A percentile compares a stretch with the other conserved stretches of the same genome.
Conservation (phyloP, 2,888 invertebrate species). For the Leptinotarsa peninsularis region DNA sequence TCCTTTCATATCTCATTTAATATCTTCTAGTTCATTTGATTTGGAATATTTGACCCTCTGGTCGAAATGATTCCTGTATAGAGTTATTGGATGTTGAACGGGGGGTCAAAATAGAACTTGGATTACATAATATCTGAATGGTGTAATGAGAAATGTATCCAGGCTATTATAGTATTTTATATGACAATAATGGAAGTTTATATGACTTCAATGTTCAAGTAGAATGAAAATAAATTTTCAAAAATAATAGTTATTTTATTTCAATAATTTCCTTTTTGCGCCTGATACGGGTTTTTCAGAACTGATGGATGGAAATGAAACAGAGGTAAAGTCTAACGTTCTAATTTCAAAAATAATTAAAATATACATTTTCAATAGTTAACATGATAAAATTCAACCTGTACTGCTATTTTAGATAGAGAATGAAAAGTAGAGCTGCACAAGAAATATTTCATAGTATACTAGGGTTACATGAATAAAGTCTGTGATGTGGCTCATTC, state of each 20-base stretch:
- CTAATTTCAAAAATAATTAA: constrained; percentile 2
- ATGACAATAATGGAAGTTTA: not conserved
- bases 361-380: constrained; percentile 32
- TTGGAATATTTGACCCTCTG: not conserved
- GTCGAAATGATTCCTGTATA: not conserved
- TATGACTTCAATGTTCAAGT: not conserved
- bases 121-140: constrained; percentile 1
- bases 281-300: not conserved
- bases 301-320: not conserved
- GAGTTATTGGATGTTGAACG: not conserved
- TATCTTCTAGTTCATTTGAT: not conserved
- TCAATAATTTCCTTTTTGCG: not conserved
- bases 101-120: not conserved
- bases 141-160: not conserved
- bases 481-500: constrained; percentile 9
- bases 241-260: not conserved
- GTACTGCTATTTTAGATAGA: constrained; percentile 21
- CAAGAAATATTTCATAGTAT: not conserved
- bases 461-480: not conserved
- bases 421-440: constrained; percentile 10
- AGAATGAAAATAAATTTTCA: not conserved
- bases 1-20: not conserved
- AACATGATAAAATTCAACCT: constrained; percentile 28
- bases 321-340: constrained; percentile 1
- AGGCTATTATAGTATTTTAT: not conserved